phyloP scores from a whole-genome alignment of 2,113 vertebrate genomes.

The Pterocles gutturalis region DNA sequence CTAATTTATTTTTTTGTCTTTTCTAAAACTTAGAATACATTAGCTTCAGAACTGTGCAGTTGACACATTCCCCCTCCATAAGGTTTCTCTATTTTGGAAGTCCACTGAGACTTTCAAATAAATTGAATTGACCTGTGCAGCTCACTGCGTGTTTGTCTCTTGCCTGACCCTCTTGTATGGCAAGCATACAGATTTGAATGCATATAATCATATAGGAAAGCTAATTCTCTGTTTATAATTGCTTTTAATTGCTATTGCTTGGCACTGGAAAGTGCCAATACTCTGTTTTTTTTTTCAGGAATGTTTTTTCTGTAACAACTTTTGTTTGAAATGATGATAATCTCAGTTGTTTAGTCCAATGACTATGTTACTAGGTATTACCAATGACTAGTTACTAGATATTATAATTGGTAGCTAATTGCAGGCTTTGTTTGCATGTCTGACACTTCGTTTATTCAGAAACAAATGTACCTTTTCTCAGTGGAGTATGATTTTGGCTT shows the following conservation, averaged over 20 bases:
- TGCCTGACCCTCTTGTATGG: not conserved
- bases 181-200: not conserved
- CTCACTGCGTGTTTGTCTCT: not conserved
- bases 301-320: not conserved
- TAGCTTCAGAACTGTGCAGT: not conserved
- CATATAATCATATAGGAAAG: not conserved
- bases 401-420: not conserved
- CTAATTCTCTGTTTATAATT: conserved; percentile 1
- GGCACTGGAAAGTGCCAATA: not conserved
- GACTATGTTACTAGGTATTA: not conserved
- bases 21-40: not conserved
- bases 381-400: not conserved
- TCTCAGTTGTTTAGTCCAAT: not conserved
- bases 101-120: conserved; percentile 2
- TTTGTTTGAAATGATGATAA: not conserved
- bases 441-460: not conserved
- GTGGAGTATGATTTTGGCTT: not conserved
- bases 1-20: not conserved
- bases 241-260: conserved; percentile 39
- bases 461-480: not conserved
- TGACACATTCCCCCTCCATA: not conserved
- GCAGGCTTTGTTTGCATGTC: not conserved
- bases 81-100: conserved; percentile 33
- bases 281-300: not conserved
- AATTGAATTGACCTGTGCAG: conserved; percentile 54